Conservation (phyloP, 1,140 invertebrate species). For the Druon quercuslanigerum region DNA sequence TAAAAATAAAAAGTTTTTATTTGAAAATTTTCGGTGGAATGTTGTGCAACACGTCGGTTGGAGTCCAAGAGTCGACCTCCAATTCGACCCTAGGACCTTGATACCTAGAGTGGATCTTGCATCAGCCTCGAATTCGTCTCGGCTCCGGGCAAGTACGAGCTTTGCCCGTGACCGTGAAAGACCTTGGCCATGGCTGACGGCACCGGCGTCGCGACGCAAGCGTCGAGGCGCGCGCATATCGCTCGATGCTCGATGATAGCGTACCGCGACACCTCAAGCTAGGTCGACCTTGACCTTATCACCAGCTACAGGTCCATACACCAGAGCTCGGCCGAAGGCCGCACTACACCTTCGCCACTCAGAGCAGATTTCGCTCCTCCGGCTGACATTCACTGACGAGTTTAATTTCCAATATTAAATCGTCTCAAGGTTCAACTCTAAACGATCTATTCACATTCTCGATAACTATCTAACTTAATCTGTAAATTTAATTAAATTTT, state of each 20-base stretch:
- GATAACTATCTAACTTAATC: too few relatives aligned
- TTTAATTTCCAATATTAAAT: conserved; percentile 28
- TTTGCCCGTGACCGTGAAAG: conserved; percentile 69
- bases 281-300: conserved; percentile 52
- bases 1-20: too few relatives aligned
- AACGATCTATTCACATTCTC: not conserved
- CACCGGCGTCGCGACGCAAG: conserved; percentile 61
- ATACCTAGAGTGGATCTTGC: conserved; percentile 44
- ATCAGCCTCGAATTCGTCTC: conserved; percentile 50
- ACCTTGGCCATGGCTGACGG: conserved; percentile 70
- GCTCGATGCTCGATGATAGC: conserved; percentile 59
- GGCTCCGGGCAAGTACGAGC: conserved; percentile 51
- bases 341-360: conserved; percentile 8
- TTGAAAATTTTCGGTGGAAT: too few relatives aligned
- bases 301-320: conserved; percentile 53
- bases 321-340: conserved; percentile 34
- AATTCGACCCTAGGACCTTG: conserved; percentile 48
- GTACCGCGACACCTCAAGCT: conserved; percentile 35
- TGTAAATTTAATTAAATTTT: too few relatives aligned
- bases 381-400: not conserved
- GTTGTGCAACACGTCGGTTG: not conserved
- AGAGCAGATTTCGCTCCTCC: not conserved
- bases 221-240: conserved; percentile 66
- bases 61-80: conserved; percentile 31
- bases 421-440: not conserved